phyloP scores from a whole-genome alignment of 2,113 vertebrate species.

The mouse (Mus musculus) region DNA sequence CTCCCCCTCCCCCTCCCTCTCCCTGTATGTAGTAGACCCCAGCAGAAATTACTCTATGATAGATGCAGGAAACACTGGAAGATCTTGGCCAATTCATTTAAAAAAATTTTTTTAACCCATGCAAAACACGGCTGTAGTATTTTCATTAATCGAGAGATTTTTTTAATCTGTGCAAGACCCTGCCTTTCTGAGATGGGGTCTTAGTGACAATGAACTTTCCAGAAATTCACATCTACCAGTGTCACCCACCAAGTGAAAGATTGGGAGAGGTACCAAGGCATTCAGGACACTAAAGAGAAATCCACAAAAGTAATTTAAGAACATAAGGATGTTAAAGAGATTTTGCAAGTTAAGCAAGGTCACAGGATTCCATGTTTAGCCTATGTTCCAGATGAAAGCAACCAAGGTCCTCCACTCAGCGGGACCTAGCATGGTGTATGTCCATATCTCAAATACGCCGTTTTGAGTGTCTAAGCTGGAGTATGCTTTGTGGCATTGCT shows the following conservation, averaged over 20 bases:
- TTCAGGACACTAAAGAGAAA: background rate
- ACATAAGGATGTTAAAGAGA: conserved; percentile 33
- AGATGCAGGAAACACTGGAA: background rate
- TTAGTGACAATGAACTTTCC: conserved; percentile 5
- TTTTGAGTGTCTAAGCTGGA: conserved; percentile 11
- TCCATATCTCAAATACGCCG: conserved; percentile 21
- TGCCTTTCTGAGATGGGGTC: background rate
- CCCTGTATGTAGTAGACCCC: background rate
- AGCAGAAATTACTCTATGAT: background rate
- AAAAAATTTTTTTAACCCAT: background rate
- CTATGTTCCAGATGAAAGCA: conserved; percentile 43
- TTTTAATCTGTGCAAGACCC: conserved; percentile 26
- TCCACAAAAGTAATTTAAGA: conserved; percentile 4
- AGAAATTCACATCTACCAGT: background rate
- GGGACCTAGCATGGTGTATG: conserved; percentile 4
- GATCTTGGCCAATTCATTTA: background rate
- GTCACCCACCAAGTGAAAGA: background rate
- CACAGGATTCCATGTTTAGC: conserved; percentile 29
- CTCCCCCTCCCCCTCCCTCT: background rate
- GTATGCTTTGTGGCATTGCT: background rate
- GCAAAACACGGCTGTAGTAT: background rate
- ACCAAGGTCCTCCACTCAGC: conserved; percentile 33
- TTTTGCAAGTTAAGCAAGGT: conserved; percentile 23
- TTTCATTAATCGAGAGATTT: conserved; percentile 41
- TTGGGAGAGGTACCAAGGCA: background rate